Percentiles rank a stretch among this genome's conserved stretches.
Evolutionary conservation across 2,113 vertebrate species (phyloP).

Genomic region (Rhinogobius similis): DNA sequence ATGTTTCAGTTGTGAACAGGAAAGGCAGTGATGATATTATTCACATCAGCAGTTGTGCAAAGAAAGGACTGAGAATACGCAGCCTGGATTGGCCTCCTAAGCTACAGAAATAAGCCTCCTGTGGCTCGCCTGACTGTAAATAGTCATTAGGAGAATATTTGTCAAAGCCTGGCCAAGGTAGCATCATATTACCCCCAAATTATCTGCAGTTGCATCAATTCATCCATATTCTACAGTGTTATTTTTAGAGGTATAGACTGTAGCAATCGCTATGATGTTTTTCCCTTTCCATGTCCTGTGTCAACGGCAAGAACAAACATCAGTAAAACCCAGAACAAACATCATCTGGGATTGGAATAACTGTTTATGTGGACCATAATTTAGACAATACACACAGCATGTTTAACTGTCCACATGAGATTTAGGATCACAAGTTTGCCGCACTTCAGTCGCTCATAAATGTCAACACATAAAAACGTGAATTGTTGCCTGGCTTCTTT

Average conservation of each 20-base stretch:
- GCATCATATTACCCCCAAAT: conserved; percentile 28
- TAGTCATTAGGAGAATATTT: conserved; percentile 48
- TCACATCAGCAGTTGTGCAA: conserved; percentile 26
- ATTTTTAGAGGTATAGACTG: conserved; percentile 18
- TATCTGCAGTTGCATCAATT: conserved; percentile 23
- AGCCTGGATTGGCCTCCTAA: conserved; percentile 25
- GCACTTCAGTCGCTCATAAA: conserved; percentile 30
- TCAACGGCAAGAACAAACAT: conserved; percentile 15
- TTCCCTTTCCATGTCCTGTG: no score
- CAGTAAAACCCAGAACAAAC: conserved; percentile 23
- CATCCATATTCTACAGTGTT: conserved; percentile 11
- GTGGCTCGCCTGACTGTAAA: conserved; percentile 45
- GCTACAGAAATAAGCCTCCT: conserved; percentile 26
- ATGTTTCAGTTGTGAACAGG: not conserved
- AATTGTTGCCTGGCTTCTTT: not conserved
- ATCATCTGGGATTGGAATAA: conserved; percentile 29
- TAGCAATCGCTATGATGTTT: no score
- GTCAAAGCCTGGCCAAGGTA: conserved; percentile 11
- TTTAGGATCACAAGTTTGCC: conserved; percentile 18
- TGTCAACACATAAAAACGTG: conserved; percentile 9
- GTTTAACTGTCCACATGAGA: conserved; percentile 44
- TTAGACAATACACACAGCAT: conserved; percentile 40
- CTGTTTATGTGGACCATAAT: conserved; percentile 26
- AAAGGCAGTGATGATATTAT: not conserved
- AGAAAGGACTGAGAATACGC: conserved; percentile 9